Evolutionary conservation across 2,797 vertebrate species (phyloP).

Genomic region (Basileuterus tristriatus): DNA sequence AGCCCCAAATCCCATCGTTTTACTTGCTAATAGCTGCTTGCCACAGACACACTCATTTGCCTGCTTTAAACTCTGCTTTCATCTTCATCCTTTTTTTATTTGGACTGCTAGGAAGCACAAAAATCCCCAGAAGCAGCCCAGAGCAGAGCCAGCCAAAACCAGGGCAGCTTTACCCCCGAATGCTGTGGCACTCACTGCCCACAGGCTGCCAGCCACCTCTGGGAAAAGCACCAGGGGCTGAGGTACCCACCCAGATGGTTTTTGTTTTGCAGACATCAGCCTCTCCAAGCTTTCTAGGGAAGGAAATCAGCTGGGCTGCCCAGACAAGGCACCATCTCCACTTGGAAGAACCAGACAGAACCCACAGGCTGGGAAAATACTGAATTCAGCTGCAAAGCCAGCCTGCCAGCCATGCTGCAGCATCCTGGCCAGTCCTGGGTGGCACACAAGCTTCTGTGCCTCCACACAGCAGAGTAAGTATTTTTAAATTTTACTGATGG

Average conservation of each 20-base stretch:
- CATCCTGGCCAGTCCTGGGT: background rate
- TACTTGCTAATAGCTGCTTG: constrained; percentile 6
- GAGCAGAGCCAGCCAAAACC: background rate
- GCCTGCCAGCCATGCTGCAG: background rate
- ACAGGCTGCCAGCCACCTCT: background rate
- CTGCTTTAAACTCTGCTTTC: background rate
- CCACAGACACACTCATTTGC: background rate
- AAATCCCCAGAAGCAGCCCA: constrained; percentile 14
- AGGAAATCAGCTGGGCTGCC: background rate
- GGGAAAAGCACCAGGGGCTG: background rate
- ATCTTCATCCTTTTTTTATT: background rate
- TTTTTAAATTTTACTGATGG: background rate
- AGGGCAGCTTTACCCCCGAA: background rate
- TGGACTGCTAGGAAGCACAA: background rate
- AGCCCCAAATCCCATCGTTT: background rate
- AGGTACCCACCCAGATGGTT: background rate
- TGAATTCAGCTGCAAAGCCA: background rate
- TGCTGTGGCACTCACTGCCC: background rate
- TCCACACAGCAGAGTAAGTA: background rate
- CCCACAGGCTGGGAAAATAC: background rate
- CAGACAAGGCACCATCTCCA: background rate
- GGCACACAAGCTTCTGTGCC: background rate
- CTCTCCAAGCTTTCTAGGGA: background rate
- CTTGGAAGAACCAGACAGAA: background rate
- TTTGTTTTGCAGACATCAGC: background rate